Conservation (phyloP, 1,140 invertebrate species). For the Neoseiulus cucumeris region DNA sequence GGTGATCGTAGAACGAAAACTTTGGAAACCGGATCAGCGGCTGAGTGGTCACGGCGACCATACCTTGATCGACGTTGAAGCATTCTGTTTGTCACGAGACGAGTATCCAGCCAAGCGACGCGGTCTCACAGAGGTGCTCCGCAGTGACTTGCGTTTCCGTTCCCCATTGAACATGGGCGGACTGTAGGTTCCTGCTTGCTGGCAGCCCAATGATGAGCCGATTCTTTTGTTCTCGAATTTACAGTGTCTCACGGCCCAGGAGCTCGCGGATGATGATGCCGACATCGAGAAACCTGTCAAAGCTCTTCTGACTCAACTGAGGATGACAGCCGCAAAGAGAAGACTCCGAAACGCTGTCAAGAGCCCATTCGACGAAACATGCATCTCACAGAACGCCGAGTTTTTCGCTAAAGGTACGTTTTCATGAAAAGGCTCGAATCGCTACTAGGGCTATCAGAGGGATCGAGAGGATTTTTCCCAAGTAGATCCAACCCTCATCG, state of each 20-base stretch:
- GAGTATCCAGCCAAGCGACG: too few species aligned
- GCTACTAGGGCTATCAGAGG: neutral
- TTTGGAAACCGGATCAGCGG: too few species aligned
- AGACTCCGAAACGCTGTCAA: neutral
- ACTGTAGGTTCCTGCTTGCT: too few species aligned
- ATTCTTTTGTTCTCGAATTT: neutral
- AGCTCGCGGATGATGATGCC: neutral
- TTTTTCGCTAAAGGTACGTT: conserved; percentile 1
- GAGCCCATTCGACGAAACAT: neutral
- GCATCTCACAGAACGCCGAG: neutral
- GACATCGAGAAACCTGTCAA: conserved; percentile 5
- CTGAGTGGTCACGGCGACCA: too few species aligned
- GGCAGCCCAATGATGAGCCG: too few species aligned
- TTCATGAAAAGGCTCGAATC: neutral
- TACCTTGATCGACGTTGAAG: too few species aligned
- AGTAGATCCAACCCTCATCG: too few species aligned
- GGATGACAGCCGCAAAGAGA: conserved; percentile 1
- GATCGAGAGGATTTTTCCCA: neutral
- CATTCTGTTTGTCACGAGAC: too few species aligned
- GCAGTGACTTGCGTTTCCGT: too few species aligned
- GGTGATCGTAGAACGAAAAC: too few species aligned
- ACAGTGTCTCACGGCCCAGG: conserved; percentile 26
- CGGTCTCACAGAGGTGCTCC: too few species aligned
- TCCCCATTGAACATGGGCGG: too few species aligned
- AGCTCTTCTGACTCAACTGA: neutral